Base-by-base conservation (phyloP, 1,140 invertebrate genomes). In the Bombus confusus region DNA sequence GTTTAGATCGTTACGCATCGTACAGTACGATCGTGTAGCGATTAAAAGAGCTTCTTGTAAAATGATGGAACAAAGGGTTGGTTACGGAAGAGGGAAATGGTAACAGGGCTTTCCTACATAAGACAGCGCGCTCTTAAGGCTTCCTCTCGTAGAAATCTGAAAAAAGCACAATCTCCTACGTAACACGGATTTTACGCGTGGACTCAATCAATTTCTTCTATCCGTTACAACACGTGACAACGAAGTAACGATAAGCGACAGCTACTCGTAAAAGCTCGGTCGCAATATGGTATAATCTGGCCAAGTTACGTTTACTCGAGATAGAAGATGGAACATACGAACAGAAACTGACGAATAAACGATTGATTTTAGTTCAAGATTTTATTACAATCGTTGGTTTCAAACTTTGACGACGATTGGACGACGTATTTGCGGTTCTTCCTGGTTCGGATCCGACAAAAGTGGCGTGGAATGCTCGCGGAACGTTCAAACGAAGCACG, bases 71-170 rank as follows among this genome's bases (percentile, higher is more conserved):
- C n/a, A 9, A 3, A 9, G 34, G 52, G 3, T 34, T 34, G 13
- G 62, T 41, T 41, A 59, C n/a, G 31, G 41, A 71, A 37, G 43
- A 68, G 57, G 52, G 41, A 31, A 69, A 43, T 41, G 9, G 59
- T 43, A 39, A 79, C 34, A 85, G 87, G 25, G 86, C 73, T 91
- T 91, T 91, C 86, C 81, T 31, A 69, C 74, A 18, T 85, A 91
- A 90, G 64, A 62, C 76, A 28, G 59, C 91, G 85, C 68, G 86
- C 57, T 90, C 15, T 15, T 62, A 57, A 69, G 91, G 90, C 76
- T 92, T 92, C 91, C 39, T 76, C 39, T 72, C 75, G 31, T 41
- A 47, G 71, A 81, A 74, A 90, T 83, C 77, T 86, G 69, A 78
- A 43, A n/a, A 62, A 69, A 57, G 80, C 22, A 89, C 18, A 86